These are phyloP conservation scores for Rhizoglyphus robini DNA, from an alignment of 1,140 invertebrate genomes.

Conservation along the genomic window DNA sequence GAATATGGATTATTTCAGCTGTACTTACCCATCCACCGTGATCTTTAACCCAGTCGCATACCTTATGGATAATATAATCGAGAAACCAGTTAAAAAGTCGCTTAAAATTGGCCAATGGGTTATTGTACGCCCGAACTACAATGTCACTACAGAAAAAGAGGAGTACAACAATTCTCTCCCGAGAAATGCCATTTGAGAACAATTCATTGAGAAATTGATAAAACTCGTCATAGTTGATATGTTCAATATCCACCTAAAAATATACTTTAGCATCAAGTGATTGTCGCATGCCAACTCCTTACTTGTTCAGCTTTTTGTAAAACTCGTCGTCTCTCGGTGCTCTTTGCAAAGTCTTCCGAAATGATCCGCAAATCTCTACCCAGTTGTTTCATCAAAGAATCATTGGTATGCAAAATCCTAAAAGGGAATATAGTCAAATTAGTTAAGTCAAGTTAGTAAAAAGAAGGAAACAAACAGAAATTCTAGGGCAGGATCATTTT, in stretches of 20 bases:
- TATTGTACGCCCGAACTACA: conserved; percentile 28
- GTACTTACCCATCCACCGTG: conserved; percentile 32
- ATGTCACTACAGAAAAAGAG: conserved; percentile 38
- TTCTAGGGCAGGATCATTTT: neutral
- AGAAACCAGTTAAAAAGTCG: conserved; percentile 32
- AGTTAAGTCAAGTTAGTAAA: neutral
- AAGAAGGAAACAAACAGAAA: neutral
- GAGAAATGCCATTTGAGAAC: conserved; percentile 27
- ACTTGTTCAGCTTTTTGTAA: conserved; percentile 29
- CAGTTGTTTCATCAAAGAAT: neutral
- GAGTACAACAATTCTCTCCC: conserved; percentile 34
- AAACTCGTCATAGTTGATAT: conserved; percentile 21
- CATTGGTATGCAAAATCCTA: neutral
- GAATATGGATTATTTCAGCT: neutral
- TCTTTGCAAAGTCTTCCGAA: conserved; percentile 32
- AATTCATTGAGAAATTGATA: conserved; percentile 19
- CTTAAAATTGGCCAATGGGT: conserved; percentile 22
- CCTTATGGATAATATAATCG: conserved; percentile 28
- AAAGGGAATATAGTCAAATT: conserved; percentile 8
- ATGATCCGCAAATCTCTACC: conserved; percentile 31
- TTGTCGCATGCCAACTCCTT: conserved; percentile 1
- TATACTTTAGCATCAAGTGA: conserved; percentile 11
- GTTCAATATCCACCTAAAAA: conserved; percentile 24
- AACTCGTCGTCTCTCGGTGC: conserved; percentile 30
- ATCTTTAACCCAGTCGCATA: conserved; percentile 31